Percentiles rank a stretch among this genome's conserved stretches.
Evolutionary conservation across 1,140 invertebrate species (phyloP).

Genomic region (Zaprionus tsacasi): DNA sequence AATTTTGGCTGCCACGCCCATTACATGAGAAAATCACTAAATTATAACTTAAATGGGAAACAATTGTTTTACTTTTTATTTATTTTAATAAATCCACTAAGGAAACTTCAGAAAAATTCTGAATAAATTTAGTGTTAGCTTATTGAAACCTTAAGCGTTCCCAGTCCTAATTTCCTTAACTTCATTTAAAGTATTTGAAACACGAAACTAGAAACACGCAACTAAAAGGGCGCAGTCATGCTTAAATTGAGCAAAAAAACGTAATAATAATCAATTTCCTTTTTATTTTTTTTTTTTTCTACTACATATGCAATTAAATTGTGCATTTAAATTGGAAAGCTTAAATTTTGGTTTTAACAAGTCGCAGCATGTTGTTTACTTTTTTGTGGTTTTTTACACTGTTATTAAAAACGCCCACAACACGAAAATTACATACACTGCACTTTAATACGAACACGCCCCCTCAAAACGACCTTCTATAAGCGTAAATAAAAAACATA

Average conservation of each 20-base stretch:
- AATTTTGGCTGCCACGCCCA: too few relatives aligned
- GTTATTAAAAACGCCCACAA: constrained; percentile 72
- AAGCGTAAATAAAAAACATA: constrained; percentile 5
- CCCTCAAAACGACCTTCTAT: background rate
- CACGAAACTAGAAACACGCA: background rate
- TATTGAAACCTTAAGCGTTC: too few relatives aligned
- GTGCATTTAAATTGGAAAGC: constrained; percentile 12
- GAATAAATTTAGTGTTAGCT: too few relatives aligned
- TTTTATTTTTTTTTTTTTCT: background rate
- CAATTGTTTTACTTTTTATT: too few relatives aligned
- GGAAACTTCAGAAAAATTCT: too few relatives aligned
- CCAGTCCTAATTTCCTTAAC: too few relatives aligned
- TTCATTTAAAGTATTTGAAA: background rate
- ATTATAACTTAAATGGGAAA: too few relatives aligned
- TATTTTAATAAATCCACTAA: too few relatives aligned
- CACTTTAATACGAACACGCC: constrained; percentile 31
- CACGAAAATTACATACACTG: constrained; percentile 51
- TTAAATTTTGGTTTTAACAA: constrained; percentile 28
- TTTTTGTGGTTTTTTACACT: constrained; percentile 65
- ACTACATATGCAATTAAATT: background rate
- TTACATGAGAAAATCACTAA: too few relatives aligned
- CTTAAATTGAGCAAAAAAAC: background rate
- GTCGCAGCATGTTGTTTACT: constrained; percentile 35
- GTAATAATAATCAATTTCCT: constrained; percentile 3
- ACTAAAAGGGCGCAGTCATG: background rate